These are phyloP conservation scores for Myodes glareolus DNA, from an alignment of 2,113 vertebrate species.

Conservation along the genomic window DNA sequence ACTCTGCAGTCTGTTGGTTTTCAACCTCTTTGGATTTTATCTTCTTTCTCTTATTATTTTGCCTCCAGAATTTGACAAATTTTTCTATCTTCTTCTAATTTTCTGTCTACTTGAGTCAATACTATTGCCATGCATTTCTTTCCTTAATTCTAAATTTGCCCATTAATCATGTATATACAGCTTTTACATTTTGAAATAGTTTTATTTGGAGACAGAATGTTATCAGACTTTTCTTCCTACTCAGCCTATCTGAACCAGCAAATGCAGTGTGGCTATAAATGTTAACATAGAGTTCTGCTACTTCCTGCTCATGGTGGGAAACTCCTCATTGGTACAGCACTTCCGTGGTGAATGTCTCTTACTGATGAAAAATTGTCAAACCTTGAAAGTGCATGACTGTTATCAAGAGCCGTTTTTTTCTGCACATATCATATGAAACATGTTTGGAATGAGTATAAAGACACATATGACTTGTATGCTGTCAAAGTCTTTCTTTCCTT, in stretches of 20 bases:
- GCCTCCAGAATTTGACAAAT: not conserved
- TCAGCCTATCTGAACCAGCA: not conserved
- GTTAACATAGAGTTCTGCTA: not conserved
- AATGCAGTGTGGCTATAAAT: not conserved
- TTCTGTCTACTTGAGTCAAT: not conserved
- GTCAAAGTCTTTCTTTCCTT: not conserved
- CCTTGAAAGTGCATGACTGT: not conserved
- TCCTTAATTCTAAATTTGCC: not conserved
- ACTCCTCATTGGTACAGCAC: not conserved
- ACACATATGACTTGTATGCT: not conserved
- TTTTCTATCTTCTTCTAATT: not conserved
- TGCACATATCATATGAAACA: not conserved
- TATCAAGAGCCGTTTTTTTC: not conserved
- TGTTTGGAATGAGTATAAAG: not conserved
- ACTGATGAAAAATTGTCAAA: not conserved
- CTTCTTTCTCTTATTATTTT: not conserved
- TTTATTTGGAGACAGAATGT: not conserved
- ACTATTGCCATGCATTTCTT: not conserved
- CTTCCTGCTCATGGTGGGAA: not conserved
- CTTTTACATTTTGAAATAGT: not conserved
- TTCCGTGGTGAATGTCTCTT: not conserved
- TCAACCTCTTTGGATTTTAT: not conserved
- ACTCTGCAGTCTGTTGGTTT: not conserved
- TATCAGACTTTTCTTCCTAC: not conserved
- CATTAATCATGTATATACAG: not conserved